phyloP scores from a whole-genome alignment of 2,888 invertebrate species.

The Acronicta leporina region DNA sequence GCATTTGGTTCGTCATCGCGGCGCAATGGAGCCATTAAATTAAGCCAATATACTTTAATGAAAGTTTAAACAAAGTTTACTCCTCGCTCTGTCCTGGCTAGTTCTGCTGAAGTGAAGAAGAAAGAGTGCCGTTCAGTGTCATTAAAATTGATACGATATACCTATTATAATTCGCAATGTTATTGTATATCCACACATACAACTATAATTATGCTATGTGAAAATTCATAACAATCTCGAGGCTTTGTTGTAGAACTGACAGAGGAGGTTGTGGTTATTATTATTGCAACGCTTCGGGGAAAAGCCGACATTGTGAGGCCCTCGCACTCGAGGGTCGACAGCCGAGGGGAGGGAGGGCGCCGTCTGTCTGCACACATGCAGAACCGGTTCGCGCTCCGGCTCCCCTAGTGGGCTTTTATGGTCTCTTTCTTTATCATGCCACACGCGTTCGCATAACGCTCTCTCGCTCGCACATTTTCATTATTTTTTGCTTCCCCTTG shows the following conservation, averaged over 20 bases:
- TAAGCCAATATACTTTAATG: slow-evolving; percentile 53
- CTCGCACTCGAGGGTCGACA: slow-evolving; percentile 83
- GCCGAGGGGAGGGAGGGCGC: slow-evolving; percentile 83
- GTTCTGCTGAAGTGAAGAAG: slow-evolving; percentile 44
- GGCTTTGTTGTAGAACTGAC: slow-evolving; percentile 34
- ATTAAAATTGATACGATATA: slow-evolving; percentile 5
- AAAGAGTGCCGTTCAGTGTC: slow-evolving; percentile 44
- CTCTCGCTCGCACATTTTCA: slow-evolving; percentile 83
- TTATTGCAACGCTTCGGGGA: slow-evolving; percentile 83
- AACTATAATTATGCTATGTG: slow-evolving; percentile 19
- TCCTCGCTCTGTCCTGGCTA: slow-evolving; percentile 6
- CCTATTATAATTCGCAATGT: slow-evolving; percentile 10
- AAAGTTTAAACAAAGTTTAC: slow-evolving; percentile 40
- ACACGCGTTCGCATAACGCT: slow-evolving; percentile 80
- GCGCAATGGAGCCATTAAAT: slow-evolving; percentile 49
- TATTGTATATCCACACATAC: slow-evolving; percentile 8
- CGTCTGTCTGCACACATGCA: slow-evolving; percentile 86
- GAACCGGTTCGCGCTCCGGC: slow-evolving; percentile 86
- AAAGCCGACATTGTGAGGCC: slow-evolving; percentile 84
- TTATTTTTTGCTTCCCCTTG: slow-evolving; percentile 87
- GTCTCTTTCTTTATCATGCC: slow-evolving; percentile 79
- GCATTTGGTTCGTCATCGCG: slow-evolving; percentile 56
- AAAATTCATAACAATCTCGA: slow-evolving; percentile 13
- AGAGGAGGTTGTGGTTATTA: slow-evolving; percentile 71
- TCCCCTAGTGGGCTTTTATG: slow-evolving; percentile 81